Percentiles rank a stretch among this genome's conserved stretches.
Evolutionary conservation across 30 jellyfish, hydroid and myxozoan genomes (phyloP).

Genomic region (Hydractinia echinata): DNA sequence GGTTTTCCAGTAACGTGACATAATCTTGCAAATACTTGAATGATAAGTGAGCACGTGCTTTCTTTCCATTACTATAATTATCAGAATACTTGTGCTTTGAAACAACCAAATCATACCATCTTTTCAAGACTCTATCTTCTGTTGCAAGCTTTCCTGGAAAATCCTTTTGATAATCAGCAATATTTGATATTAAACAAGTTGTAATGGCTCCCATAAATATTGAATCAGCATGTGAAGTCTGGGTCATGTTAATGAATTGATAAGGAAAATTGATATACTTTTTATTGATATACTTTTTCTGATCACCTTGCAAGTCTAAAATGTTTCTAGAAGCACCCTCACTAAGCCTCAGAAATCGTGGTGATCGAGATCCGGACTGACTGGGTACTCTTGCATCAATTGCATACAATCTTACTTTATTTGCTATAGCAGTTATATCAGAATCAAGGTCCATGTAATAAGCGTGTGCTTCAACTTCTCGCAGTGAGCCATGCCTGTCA

Average conservation of each 20-base stretch:
- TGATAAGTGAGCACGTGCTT: constrained; percentile 1
- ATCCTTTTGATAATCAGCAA: constrained; percentile 6
- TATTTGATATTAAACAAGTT: constrained; percentile 25
- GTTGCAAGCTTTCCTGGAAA: not conserved
- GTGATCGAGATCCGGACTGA: not conserved
- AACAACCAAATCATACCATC: constrained; percentile 5
- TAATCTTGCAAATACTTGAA: constrained; percentile 19
- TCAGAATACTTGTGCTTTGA: not conserved
- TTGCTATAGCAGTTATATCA: not conserved
- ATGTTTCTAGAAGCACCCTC: not conserved
- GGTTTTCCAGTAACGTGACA: not conserved
- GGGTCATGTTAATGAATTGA: constrained; percentile 18
- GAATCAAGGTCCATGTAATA: constrained; percentile 23
- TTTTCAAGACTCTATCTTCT: not conserved
- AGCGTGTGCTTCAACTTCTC: constrained; percentile 10
- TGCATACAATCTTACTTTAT: not conserved
- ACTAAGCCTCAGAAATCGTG: not conserved
- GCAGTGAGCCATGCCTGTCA: not conserved
- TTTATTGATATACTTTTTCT: too few species aligned
- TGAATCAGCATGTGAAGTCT: not conserved
- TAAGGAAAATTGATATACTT: not conserved
- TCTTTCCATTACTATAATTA: not conserved
- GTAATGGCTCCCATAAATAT: constrained; percentile 19
- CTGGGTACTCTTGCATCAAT: not conserved
- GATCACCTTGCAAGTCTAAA: not conserved